Base-by-base conservation (phyloP, 2,113 vertebrate genomes). In the Micromys minutus region DNA sequence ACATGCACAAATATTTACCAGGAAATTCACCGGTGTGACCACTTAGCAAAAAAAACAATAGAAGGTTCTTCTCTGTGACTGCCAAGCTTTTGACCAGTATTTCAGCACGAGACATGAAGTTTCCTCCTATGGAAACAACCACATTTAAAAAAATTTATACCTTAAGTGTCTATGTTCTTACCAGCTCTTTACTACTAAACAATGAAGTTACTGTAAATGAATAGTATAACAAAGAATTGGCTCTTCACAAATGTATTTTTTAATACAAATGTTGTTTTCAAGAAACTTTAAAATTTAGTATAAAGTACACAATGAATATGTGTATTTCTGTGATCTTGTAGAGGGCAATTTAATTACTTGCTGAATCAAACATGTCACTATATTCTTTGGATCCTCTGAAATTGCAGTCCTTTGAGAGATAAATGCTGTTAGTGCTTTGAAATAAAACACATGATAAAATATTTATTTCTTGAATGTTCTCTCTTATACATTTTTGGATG, bases 101-200 rank as follows among this genome's bases (percentile, higher is more conserved):
- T 42, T 4, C 8, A 83, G n/a, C 61, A 42, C 0, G 7, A 61
- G 24, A 61, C 13, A 61, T 29, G n/a, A 29, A 83, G 8, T 42
- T 83, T 42, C 15, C n/a, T 31, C n/a, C 80, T 39, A 34, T 59
- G 79, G 55, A 59, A n/a, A n/a, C 13, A 59, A 24, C 26, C 22
- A 29, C 34, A n/a, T 55, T 80, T 42, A 4, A 9, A 63, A 24
- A 55, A 29, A 81, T 87, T 22, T 13, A 7, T 17, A 76, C 75
- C 71, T 86, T 36, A 72, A 31, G n/a, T 61, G 5, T 61, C 89
- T 81, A 11, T n/a, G 16, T 42, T 45, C 36, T n/a, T 45, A 42
- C 0, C 0, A 5, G 0, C 1, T 16, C 3, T n/a, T 19, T 45
- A 26, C 55, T 31, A 9, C 5, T 10, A 8, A 11, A 61, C 65